Percentiles rank a stretch among this genome's conserved stretches.
Conservation (phyloP, 2,113 vertebrate species). For the Hypomesus transpacificus region DNA sequence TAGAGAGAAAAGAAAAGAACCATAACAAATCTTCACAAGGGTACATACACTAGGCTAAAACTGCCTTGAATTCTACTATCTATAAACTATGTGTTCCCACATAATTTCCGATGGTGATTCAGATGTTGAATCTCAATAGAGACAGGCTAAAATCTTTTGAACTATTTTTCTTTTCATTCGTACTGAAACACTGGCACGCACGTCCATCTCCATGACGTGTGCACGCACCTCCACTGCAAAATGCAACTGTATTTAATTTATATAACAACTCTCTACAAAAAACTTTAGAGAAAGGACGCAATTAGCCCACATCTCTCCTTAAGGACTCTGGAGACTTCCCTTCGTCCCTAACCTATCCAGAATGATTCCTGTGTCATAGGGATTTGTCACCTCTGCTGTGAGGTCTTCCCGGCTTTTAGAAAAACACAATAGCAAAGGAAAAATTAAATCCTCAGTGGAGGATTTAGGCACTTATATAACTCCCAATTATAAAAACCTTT, state of each 20-base stretch:
- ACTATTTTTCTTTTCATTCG: neutral
- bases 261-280: conserved; percentile 45
- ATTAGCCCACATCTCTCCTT: conserved; percentile 57
- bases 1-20: conserved; percentile 59
- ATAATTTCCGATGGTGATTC: too few relatives aligned
- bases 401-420: conserved; percentile 65
- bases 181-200: neutral
- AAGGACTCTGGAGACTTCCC: conserved; percentile 44
- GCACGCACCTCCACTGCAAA: neutral
- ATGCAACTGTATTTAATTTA: conserved; percentile 44
- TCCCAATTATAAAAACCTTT: conserved; percentile 72
- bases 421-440: conserved; percentile 63
- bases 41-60: conserved; percentile 52
- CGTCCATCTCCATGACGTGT: neutral
- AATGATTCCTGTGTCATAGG: conserved; percentile 54
- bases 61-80: conserved; percentile 41
- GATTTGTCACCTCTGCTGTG: conserved; percentile 66
- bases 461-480: conserved; percentile 78
- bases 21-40: conserved; percentile 61
- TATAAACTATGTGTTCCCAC: neutral
- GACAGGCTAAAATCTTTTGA: too few relatives aligned
- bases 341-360: conserved; percentile 48
- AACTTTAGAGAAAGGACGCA: conserved; percentile 47
- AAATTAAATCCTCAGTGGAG: conserved; percentile 64
- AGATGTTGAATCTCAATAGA: too few relatives aligned